A percentile compares a stretch with the other conserved stretches of the same genome.
These are phyloP conservation scores for Oxyteleia sp. DNA, from an alignment of 2,888 invertebrate species.

Conservation along the genomic window DNA sequence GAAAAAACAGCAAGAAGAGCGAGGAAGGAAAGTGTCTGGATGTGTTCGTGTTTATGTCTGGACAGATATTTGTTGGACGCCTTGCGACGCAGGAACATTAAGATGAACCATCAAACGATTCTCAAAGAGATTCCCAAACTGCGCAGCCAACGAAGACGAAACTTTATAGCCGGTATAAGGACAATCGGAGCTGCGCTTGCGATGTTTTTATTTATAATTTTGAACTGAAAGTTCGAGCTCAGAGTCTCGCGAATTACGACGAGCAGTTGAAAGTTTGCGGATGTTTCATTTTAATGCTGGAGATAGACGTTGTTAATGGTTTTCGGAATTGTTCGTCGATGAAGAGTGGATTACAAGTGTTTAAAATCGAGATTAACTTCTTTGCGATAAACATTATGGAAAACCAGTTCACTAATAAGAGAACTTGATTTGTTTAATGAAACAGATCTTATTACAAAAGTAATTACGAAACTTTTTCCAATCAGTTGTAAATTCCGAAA, in stretches of 20 bases:
- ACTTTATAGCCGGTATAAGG: constrained; percentile 30
- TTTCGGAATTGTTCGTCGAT: background rate
- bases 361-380: too few species aligned
- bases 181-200: constrained; percentile 8
- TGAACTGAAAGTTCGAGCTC: background rate
- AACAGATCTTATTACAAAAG: too few species aligned
- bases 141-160: constrained; percentile 4
- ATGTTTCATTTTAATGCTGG: constrained; percentile 16
- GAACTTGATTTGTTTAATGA: too few species aligned
- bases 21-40: constrained; percentile 13
- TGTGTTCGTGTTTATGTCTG: constrained; percentile 22
- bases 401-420: too few species aligned
- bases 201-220: constrained; percentile 37
- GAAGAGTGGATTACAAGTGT: too few species aligned
- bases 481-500: too few species aligned
- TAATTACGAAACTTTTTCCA: too few species aligned
- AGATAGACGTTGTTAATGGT: background rate
- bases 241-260: background rate
- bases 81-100: too few species aligned
- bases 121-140: constrained; percentile 11
- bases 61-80: constrained; percentile 33
- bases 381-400: too few species aligned
- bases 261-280: constrained; percentile 1
- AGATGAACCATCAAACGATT: constrained; percentile 35
- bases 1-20: constrained; percentile 14